A percentile compares a stretch with the other conserved stretches of the same genome.
Conservation (phyloP, 2,797 vertebrate species). For the Scomberomorus guttatus region DNA sequence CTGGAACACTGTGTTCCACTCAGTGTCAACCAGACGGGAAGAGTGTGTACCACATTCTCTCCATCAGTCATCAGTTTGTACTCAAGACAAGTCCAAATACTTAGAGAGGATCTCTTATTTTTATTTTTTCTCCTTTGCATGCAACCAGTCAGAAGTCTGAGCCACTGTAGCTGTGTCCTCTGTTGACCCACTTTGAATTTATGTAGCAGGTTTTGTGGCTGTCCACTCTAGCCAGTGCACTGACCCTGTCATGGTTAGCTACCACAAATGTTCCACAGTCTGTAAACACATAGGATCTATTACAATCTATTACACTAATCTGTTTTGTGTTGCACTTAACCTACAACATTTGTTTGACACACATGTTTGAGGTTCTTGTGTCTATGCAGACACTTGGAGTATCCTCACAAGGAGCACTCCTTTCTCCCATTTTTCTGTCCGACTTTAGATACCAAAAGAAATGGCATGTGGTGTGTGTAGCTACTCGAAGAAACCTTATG, state of each 20-base stretch:
- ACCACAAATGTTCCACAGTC: constrained; percentile 5
- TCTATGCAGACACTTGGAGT: not conserved
- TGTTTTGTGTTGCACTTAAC: too few species aligned
- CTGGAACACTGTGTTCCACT: constrained; percentile 70
- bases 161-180: constrained; percentile 15
- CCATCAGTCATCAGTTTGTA: constrained; percentile 45
- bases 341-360: too few species aligned
- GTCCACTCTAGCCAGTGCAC: not conserved
- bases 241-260: not conserved
- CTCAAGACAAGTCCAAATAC: constrained; percentile 38
- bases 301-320: too few species aligned
- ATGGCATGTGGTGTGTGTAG: too few species aligned
- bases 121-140: constrained; percentile 5
- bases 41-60: constrained; percentile 47
- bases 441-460: too few species aligned
- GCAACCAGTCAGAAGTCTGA: constrained; percentile 17
- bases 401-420: not conserved
- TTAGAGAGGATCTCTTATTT: constrained; percentile 6
- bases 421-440: too few species aligned
- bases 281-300: constrained; percentile 5
- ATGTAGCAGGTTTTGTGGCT: constrained; percentile 26
- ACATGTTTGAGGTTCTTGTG: not conserved
- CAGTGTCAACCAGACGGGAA: constrained; percentile 54
- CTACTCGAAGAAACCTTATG: not conserved
- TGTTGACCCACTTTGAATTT: constrained; percentile 26